Base-by-base conservation (phyloP, 2,888 invertebrate genomes). In the Phengaris arion region DNA sequence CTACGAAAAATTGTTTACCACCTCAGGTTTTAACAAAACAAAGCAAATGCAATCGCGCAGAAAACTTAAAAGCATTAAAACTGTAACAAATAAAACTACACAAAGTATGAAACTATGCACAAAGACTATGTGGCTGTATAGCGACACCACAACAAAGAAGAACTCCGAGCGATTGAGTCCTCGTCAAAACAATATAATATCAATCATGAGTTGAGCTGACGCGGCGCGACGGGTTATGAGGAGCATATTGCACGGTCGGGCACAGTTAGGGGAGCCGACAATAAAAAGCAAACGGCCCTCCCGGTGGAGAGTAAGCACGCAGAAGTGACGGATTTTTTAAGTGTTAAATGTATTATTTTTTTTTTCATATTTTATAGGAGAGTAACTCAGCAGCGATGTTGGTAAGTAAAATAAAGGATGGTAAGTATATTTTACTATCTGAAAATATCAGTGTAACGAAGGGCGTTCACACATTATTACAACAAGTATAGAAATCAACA, bases 211-310 rank as follows among this genome's bases (percentile, higher is more conserved):
- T 77, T 80, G 78, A 81, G 81, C 80, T 81, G 80, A 82, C 79
- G 80, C 80, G 82, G 79, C 77, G 74, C 78, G 82, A 82, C 82
- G 78, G 77, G 75, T 87, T 83, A 86, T 83, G 82, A 85, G 83
- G 80, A 89, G 84, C 89, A 89, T 89, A 89, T 89, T 89, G 89
- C 84, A 76, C 79, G 77, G 75, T 74, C 6, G 8, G 48, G 48
- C 7, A 48, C 48, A 6, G 8, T 35, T 74, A 76, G 79, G 80
- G 78, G 77, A 76, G 80, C 80, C 80, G 79, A 86, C 87, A 88
- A 88, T 86, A 80, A 84, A 85, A 59, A 59, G 22, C 84, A 84
- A 83, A 83, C 35, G 85, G 80, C 82, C 82, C 82, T 82, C 76
- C 79, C 77, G 81, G 77, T 77, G 83, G 52, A 82, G 82, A 84